Conservation (phyloP, 2,888 invertebrate species). For the Opisthograptis luteolata region DNA sequence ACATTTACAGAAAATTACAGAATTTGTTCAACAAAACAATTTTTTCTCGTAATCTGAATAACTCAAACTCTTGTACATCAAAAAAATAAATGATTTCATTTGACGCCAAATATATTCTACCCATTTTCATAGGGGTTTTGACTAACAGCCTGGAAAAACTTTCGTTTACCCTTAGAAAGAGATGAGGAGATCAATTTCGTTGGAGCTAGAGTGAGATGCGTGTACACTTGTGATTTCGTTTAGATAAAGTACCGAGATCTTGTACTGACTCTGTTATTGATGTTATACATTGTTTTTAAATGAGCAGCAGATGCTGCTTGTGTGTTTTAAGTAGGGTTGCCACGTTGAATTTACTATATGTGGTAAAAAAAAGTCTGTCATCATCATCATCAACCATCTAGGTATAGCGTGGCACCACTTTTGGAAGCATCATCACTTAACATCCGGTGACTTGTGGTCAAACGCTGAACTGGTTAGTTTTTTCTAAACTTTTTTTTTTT, state of each 20-base stretch:
- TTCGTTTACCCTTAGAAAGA: slow-evolving; percentile 43
- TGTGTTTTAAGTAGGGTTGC: too few species aligned
- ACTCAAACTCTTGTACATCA: slow-evolving; percentile 20
- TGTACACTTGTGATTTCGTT: slow-evolving; percentile 32
- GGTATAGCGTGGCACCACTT: too few species aligned
- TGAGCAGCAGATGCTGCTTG: slow-evolving; percentile 55
- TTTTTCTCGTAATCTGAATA: background rate
- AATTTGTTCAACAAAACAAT: background rate
- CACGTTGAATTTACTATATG: too few species aligned
- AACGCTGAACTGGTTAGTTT: too few species aligned
- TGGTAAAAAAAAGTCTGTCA: too few species aligned
- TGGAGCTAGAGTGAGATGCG: slow-evolving; percentile 37
- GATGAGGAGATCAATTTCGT: slow-evolving; percentile 25
- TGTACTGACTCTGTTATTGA: slow-evolving; percentile 58
- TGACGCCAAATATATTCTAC: slow-evolving; percentile 66
- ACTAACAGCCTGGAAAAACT: slow-evolving; percentile 65
- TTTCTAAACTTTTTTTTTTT: too few species aligned
- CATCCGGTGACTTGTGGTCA: too few species aligned
- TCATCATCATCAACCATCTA: too few species aligned
- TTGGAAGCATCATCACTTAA: too few species aligned
- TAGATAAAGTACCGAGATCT: slow-evolving; percentile 46
- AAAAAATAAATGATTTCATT: slow-evolving; percentile 72
- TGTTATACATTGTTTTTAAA: slow-evolving; percentile 63
- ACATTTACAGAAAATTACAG: too few species aligned
- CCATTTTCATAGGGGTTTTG: slow-evolving; percentile 61